Conservation (phyloP, 1,140 invertebrate species). For the Bombus consobrinus region DNA sequence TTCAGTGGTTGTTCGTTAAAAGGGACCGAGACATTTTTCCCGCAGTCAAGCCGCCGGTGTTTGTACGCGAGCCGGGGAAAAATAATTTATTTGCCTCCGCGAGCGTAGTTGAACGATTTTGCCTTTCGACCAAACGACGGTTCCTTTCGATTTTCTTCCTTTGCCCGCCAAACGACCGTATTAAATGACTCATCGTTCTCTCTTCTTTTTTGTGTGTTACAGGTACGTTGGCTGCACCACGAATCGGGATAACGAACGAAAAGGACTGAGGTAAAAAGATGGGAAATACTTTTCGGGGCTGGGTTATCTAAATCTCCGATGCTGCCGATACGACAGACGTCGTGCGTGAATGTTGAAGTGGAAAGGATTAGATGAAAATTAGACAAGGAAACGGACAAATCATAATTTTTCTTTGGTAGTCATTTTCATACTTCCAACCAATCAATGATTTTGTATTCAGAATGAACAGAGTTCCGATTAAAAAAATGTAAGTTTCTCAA, state of each 20-base stretch:
- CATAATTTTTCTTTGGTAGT: neutral
- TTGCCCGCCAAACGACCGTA: slow-evolving; percentile 23
- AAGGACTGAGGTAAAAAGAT: slow-evolving; percentile 15
- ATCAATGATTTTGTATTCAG: no score
- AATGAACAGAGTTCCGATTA: no score
- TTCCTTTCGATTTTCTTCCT: slow-evolving; percentile 18
- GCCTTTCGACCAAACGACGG: slow-evolving; percentile 1
- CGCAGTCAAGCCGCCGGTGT: neutral
- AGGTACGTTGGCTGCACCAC: slow-evolving; percentile 41
- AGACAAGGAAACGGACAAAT: no score
- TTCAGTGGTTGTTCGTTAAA: slow-evolving; percentile 33
- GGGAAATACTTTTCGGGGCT: neutral
- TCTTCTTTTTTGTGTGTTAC: slow-evolving; percentile 55
- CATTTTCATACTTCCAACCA: neutral
- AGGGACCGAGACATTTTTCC: slow-evolving; percentile 24
- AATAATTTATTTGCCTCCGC: slow-evolving; percentile 49
- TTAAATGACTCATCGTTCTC: slow-evolving; percentile 25
- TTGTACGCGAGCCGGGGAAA: slow-evolving; percentile 12
- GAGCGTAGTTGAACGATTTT: slow-evolving; percentile 1
- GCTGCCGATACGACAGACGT: neutral
- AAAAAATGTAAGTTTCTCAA: no score
- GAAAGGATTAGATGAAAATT: no score
- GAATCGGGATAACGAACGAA: slow-evolving; percentile 9
- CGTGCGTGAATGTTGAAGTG: neutral
- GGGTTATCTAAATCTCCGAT: neutral